Evolutionary conservation across 2,888 invertebrate species (phyloP), one percentile per base, ranked within the genome.

Genomic region (Zaprionus obscuricornis): DNA sequence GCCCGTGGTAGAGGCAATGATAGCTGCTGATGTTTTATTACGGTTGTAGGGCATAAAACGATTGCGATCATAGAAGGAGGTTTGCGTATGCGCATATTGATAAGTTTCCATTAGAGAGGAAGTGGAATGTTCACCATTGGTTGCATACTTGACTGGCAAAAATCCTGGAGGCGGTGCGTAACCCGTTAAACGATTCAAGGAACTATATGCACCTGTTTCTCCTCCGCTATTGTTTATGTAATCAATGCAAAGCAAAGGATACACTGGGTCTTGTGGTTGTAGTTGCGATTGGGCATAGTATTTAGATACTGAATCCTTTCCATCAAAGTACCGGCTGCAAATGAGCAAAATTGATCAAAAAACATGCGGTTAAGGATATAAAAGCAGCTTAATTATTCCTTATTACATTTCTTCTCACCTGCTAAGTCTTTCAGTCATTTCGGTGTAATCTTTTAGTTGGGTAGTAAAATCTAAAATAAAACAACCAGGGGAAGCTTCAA

Each of bases 1-100:
- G 0, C 71, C 63, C 1, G 62, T 65, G 2, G 66, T 59, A 3
- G 73, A 59, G 0, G 70, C 67, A 24, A 71, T 62, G 13, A 77
- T 69, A 2, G 77, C 75, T 14, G 76, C 77, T 6, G 86, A 85
- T 10, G 71, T 65, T 0, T 87, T 81, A 64, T 82, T 87, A 3
- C 87, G 87, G 62, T 81, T 89, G 46, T 90, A 90, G 5, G 89
- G 89, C 81, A 87, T 86, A 39, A 89, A 90, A n/a, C 90, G 89
- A 57, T 87, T 88, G 26, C 88, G 84, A 60, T 84, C 84, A 33
- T 78, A 88, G 52, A 83, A 81, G 2, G 79, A 78, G 18, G 56
- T 56, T 33, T 66, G 75, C 5, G 57, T 56, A 47, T 76, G 73
- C 1, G 82, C 77, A 46, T 87, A 86, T 26, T 84, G 86, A 16